Percentiles rank a stretch among this genome's conserved stretches.
Conservation (phyloP, 2,113 vertebrate genomes). For the Leucosticte australis region DNA sequence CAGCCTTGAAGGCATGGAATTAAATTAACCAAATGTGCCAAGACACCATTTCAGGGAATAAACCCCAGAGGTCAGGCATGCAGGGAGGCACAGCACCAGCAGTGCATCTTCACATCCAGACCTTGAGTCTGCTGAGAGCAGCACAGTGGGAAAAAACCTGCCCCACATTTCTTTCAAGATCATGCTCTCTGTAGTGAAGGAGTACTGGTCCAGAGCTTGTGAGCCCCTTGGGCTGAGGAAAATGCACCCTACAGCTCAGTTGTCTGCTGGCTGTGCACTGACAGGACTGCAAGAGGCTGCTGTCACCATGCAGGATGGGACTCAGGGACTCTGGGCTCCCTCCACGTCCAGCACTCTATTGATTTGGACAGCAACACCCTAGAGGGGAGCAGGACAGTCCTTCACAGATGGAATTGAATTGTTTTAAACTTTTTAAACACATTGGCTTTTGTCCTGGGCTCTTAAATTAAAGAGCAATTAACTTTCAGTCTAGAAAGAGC, state of each 20-base stretch:
- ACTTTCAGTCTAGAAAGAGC: constrained; percentile 3
- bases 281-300: not conserved
- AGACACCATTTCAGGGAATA: not conserved
- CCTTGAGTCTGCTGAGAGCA: accelerated
- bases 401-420: not conserved
- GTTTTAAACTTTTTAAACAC: not conserved
- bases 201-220: not conserved
- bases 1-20: not conserved
- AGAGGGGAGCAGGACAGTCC: not conserved
- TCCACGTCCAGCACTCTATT: not conserved
- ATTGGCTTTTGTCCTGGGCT: not conserved
- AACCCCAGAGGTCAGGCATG: not conserved
- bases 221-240: not conserved
- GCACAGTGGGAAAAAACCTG: not conserved
- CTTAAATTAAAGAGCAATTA: constrained; percentile 55
- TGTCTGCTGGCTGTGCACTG: not conserved
- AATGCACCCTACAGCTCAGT: not conserved
- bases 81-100: not conserved
- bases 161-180: accelerated
- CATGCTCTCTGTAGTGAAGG: not conserved
- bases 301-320: not conserved
- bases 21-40: not conserved
- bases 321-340: not conserved
- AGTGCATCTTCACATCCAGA: not conserved
- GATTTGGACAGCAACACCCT: not conserved